Evolutionary conservation across 2,797 vertebrate genomes (phyloP).

Genomic region (Varecia variegata): DNA sequence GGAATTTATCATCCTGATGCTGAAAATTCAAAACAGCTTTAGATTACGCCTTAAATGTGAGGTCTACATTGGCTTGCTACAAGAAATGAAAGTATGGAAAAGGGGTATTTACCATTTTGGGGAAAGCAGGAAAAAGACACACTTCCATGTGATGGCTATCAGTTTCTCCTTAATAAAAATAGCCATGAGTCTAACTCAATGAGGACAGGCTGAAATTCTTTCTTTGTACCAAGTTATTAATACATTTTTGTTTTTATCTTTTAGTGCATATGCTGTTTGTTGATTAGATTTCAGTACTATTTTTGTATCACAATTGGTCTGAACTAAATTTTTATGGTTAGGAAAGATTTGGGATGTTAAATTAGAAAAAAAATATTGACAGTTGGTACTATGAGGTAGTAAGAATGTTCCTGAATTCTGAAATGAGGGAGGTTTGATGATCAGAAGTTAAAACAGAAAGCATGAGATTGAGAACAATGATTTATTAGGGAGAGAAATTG

Average conservation of each 20-base stretch:
- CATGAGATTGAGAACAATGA: neutral
- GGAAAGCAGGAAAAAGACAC: neutral
- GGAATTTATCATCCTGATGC: neutral
- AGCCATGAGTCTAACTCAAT: neutral
- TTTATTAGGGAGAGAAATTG: neutral
- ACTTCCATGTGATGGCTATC: neutral
- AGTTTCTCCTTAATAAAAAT: neutral
- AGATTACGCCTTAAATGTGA: neutral
- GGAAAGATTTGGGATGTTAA: neutral
- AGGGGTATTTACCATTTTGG: neutral
- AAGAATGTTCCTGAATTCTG: neutral
- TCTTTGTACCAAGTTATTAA: neutral
- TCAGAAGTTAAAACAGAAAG: neutral
- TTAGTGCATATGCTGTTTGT: neutral
- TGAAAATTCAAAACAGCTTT: neutral
- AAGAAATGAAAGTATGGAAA: neutral
- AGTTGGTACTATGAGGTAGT: neutral
- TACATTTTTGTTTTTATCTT: neutral
- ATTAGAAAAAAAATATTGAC: neutral
- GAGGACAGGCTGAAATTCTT: neutral
- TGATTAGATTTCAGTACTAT: neutral
- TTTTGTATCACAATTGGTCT: neutral
- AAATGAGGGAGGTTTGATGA: neutral
- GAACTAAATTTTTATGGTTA: neutral
- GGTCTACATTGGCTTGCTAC: neutral